These are phyloP conservation scores for Bufotes viridis DNA, from an alignment of 2,797 vertebrate genomes.

Conservation along the genomic window DNA sequence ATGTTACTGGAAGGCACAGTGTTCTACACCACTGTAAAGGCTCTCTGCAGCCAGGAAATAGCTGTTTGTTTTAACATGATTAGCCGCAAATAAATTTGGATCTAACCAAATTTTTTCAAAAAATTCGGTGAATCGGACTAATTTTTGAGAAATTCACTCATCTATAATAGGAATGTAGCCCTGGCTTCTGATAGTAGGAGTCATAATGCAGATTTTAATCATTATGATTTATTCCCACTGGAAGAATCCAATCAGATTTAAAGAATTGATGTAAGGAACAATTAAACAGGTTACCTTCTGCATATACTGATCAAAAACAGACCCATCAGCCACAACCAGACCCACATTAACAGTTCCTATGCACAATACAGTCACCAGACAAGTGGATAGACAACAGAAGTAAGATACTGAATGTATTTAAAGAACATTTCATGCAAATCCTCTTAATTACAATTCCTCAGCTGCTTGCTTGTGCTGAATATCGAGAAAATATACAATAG, in stretches of 20 bases:
- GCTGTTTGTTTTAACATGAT: too few species aligned
- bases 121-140: too few species aligned
- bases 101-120: too few species aligned
- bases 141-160: too few species aligned
- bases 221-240: conserved; percentile 5
- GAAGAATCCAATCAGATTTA: conserved; percentile 10
- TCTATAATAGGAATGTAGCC: neutral
- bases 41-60: too few species aligned
- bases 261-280: conserved; percentile 22
- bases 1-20: too few species aligned
- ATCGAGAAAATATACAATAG: neutral
- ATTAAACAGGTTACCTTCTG: neutral
- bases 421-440: neutral
- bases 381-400: neutral
- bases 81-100: too few species aligned
- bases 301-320: neutral
- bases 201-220: conserved; percentile 19
- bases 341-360: neutral
- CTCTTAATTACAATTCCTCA: neutral
- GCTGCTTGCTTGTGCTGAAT: neutral
- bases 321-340: neutral
- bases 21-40: too few species aligned
- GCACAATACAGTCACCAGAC: neutral
- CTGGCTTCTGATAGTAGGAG: neutral
- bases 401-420: neutral